phyloP scores from a whole-genome alignment of 2,888 invertebrate genomes.

The Leucozona laternaria region DNA sequence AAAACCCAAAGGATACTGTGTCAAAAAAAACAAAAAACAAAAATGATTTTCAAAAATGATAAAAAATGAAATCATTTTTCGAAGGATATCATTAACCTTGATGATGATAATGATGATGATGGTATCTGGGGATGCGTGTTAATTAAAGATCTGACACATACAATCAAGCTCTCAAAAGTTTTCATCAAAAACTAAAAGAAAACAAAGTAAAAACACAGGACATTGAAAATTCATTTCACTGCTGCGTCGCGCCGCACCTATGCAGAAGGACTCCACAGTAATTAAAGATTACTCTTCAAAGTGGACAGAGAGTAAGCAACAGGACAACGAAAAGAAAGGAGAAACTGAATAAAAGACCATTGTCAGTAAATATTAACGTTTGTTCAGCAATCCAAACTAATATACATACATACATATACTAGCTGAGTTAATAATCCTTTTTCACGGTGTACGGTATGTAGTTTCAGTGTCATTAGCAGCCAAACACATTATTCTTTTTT shows the following conservation, averaged over 20 bases:
- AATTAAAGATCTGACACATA: constrained; percentile 21
- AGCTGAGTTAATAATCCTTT: constrained; percentile 21
- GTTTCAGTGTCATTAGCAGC: constrained; percentile 17
- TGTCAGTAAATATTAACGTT: constrained; percentile 19
- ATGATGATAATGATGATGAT: constrained; percentile 1
- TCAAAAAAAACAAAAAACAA: background rate
- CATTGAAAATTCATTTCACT: constrained; percentile 37
- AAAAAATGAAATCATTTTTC: constrained; percentile 27
- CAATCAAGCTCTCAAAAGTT: constrained; percentile 13
- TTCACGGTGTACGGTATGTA: background rate
- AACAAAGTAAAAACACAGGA: constrained; percentile 5
- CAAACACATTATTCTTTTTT: constrained; percentile 17
- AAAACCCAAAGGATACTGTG: constrained; percentile 20
- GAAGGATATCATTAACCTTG: constrained; percentile 27
- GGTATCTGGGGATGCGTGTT: constrained; percentile 39
- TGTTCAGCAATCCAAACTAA: background rate
- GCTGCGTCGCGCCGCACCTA: constrained; percentile 39
- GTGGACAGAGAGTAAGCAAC: constrained; percentile 35
- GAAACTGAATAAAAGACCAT: constrained; percentile 38
- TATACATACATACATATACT: background rate
- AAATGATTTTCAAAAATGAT: background rate
- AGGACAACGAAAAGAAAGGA: background rate
- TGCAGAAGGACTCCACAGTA: constrained; percentile 22
- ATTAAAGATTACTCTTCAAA: constrained; percentile 29
- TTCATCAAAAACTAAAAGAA: constrained; percentile 19